A percentile compares a stretch with the other conserved stretches of the same genome.
phyloP scores from a whole-genome alignment of 1,140 invertebrate genomes.

The Lineus longissimus region DNA sequence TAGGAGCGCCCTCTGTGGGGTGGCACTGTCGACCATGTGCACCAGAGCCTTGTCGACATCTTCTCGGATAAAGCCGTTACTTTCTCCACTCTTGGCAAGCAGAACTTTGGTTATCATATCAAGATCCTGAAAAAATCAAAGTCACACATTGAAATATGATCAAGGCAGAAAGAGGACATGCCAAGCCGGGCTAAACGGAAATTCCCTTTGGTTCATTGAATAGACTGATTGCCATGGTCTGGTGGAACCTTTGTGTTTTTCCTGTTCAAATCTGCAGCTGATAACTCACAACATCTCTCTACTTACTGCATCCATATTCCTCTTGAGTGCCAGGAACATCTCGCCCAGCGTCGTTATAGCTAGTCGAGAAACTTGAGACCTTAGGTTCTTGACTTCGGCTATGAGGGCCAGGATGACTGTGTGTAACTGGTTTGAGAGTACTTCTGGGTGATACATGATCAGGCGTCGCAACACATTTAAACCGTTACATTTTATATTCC shows the following conservation, averaged over 20 bases:
- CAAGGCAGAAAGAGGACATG: constrained; percentile 19
- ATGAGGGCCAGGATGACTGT: constrained; percentile 68
- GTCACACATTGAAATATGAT: background rate
- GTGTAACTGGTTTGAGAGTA: constrained; percentile 60
- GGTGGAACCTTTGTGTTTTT: no score
- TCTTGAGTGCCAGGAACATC: constrained; percentile 67
- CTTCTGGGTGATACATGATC: constrained; percentile 67
- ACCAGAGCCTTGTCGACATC: constrained; percentile 81
- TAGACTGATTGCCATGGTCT: no score
- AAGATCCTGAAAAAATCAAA: constrained; percentile 64
- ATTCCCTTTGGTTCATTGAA: no score
- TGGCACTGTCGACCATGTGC: constrained; percentile 67
- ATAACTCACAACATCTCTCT: no score
- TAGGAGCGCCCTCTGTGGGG: constrained; percentile 48
- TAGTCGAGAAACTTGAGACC: constrained; percentile 83
- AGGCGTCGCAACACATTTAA: constrained; percentile 70
- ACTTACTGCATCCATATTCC: constrained; percentile 71
- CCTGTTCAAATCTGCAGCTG: no score
- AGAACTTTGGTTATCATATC: constrained; percentile 78
- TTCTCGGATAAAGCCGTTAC: constrained; percentile 83
- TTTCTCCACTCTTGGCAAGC: constrained; percentile 83
- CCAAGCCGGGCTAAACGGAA: no score
- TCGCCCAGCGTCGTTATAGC: constrained; percentile 76
- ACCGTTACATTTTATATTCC: constrained; percentile 78
- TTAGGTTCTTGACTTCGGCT: constrained; percentile 70